These are phyloP conservation scores for Nomia melanderi DNA, from an alignment of 1,140 invertebrate genomes.

Conservation along the genomic window DNA sequence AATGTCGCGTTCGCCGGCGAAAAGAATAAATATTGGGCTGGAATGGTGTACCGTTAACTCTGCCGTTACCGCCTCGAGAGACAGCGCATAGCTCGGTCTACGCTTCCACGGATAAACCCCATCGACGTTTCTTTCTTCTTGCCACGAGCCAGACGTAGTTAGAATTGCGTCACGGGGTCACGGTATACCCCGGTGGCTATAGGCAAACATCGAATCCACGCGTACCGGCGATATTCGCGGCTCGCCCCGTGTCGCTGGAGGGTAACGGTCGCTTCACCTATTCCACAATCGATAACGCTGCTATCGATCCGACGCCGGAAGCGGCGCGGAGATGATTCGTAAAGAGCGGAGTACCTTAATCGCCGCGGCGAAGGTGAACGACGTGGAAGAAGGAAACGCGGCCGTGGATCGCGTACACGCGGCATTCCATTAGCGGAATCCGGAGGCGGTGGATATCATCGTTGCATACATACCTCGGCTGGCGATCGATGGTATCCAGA, in stretches of 20 bases:
- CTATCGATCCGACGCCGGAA: no score
- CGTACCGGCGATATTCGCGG: background rate
- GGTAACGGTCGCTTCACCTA: no score
- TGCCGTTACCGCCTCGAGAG: conserved; percentile 80
- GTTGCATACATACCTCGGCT: background rate
- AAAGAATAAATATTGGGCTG: conserved; percentile 79
- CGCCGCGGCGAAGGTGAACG: background rate
- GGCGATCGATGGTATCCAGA: conserved; percentile 26
- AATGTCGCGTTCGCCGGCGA: conserved; percentile 61
- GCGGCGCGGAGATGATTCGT: no score
- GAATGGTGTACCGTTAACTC: conserved; percentile 78
- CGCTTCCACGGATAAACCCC: conserved; percentile 51
- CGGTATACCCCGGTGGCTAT: background rate
- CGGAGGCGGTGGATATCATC: conserved; percentile 16
- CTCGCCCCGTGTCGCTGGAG: background rate
- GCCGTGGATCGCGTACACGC: background rate
- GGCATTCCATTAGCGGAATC: conserved; percentile 5
- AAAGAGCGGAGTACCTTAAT: no score
- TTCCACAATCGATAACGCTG: no score
- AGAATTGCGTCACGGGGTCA: conserved; percentile 34
- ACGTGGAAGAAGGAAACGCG: background rate
- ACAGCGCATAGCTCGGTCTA: conserved; percentile 61
- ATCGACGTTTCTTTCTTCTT: conserved; percentile 59
- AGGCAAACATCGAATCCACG: background rate
- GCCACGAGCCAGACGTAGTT: conserved; percentile 9